A percentile compares a stretch with the other conserved stretches of the same genome.
These are phyloP conservation scores for Montipora efflorescens DNA, from an alignment of 64 coral and sea anemone genomes.

Conservation along the genomic window DNA sequence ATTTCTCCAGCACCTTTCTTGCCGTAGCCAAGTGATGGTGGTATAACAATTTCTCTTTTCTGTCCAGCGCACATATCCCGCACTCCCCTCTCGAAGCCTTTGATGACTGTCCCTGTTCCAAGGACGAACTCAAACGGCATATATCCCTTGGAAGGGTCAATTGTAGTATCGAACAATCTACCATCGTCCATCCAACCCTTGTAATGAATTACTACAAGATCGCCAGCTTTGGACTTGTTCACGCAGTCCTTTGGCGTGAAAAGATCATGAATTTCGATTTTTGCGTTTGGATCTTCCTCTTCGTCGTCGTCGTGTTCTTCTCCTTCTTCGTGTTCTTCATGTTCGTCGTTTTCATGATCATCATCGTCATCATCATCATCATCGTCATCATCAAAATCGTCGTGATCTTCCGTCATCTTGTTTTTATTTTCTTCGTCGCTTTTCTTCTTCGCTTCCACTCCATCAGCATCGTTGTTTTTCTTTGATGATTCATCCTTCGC, in stretches of 20 bases:
- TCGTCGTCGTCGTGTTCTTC: conserved; percentile 30
- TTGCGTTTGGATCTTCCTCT: conserved; percentile 89
- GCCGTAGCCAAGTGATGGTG: conserved; percentile 93
- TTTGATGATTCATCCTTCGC: conserved; percentile 23
- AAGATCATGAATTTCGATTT: conserved; percentile 87
- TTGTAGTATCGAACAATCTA: conserved; percentile 82
- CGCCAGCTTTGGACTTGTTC: conserved; percentile 88
- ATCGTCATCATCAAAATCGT: conserved; percentile 62
- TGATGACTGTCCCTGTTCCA: conserved; percentile 92
- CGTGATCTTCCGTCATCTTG: conserved; percentile 46
- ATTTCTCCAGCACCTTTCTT: conserved; percentile 94
- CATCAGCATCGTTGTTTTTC: background rate
- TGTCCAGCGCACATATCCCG: conserved; percentile 87
- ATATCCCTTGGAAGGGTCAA: conserved; percentile 89
- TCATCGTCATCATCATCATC: conserved; percentile 14
- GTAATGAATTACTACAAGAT: conserved; percentile 95
- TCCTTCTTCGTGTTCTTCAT: background rate
- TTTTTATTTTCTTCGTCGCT: background rate
- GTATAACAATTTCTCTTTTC: conserved; percentile 84
- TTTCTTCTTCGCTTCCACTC: conserved; percentile 25
- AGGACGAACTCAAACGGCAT: conserved; percentile 92
- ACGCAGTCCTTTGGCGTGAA: conserved; percentile 79
- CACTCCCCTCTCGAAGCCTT: conserved; percentile 90
- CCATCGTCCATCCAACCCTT: conserved; percentile 89
- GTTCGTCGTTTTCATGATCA: conserved; percentile 21